These are phyloP conservation scores for Peromyscus melanophrys DNA, from an alignment of 2,797 vertebrate genomes.

Conservation along the genomic window DNA sequence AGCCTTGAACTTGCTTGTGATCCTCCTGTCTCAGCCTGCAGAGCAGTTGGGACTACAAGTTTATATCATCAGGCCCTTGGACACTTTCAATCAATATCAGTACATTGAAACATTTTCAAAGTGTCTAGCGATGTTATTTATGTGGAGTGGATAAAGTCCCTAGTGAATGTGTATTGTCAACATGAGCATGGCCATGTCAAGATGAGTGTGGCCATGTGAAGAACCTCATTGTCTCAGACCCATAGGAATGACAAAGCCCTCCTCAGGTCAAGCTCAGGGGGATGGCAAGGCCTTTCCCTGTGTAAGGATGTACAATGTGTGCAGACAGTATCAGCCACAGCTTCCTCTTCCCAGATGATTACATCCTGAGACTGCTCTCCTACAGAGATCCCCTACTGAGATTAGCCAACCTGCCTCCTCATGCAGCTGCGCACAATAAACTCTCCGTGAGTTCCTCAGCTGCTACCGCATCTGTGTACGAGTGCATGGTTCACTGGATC, in stretches of 20 bases:
- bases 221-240: not conserved
- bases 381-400: not conserved
- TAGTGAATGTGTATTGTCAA: not conserved
- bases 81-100: not conserved
- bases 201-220: no score
- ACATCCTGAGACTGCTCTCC: not conserved
- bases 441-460: not conserved
- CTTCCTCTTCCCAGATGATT: slow-evolving; percentile 15
- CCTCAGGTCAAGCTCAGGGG: not conserved
- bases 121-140: not conserved
- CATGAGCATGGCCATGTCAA: not conserved
- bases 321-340: not conserved
- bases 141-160: not conserved
- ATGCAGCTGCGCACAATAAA: not conserved
- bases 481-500: not conserved
- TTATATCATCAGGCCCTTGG: not conserved
- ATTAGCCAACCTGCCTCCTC: not conserved
- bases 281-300: not conserved
- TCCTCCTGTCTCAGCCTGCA: not conserved
- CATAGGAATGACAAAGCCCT: not conserved
- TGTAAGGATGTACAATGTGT: not conserved
- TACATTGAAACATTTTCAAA: not conserved
- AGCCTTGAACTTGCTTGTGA: not conserved
- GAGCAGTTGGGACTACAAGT: not conserved
- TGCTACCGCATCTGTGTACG: not conserved